phyloP scores from a whole-genome alignment of 1,140 invertebrate species.

The Pogonomyrmex californicus region DNA sequence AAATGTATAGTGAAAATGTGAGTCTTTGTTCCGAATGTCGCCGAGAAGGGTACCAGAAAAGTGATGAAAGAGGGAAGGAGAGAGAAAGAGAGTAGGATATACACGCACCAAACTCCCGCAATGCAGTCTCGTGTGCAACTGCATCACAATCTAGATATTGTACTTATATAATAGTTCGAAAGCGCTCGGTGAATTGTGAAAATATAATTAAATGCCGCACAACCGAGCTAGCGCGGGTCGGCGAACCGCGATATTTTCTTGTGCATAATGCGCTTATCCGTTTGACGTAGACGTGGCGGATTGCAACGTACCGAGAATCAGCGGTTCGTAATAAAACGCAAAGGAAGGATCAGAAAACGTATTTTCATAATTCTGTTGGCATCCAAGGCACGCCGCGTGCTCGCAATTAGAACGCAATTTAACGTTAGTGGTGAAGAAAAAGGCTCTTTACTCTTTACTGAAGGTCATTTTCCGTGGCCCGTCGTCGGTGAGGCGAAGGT shows the following conservation, averaged over 20 bases:
- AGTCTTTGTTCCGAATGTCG: constrained; percentile 10
- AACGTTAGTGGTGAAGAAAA: constrained; percentile 61
- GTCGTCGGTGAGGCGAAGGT: constrained; percentile 43
- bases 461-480: constrained; percentile 52
- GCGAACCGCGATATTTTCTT: constrained; percentile 53
- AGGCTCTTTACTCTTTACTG: constrained; percentile 60
- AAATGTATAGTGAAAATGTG: constrained; percentile 2
- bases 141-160: constrained; percentile 10
- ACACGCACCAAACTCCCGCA: background rate
- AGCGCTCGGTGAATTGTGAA: constrained; percentile 42
- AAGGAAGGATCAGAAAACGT: constrained; percentile 58
- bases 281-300: constrained; percentile 50
- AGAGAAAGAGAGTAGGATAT: background rate
- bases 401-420: constrained; percentile 63
- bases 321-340: constrained; percentile 52
- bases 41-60: background rate
- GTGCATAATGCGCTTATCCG: constrained; percentile 33
- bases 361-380: constrained; percentile 62
- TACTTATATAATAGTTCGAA: constrained; percentile 44
- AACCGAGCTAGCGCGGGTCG: constrained; percentile 21
- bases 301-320: constrained; percentile 52
- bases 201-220: constrained; percentile 55
- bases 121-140: constrained; percentile 6
- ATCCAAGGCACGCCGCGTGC: constrained; percentile 51
- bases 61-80: background rate